phyloP scores from a whole-genome alignment of 2,888 invertebrate species.

The Nephrotoma flavescens region DNA sequence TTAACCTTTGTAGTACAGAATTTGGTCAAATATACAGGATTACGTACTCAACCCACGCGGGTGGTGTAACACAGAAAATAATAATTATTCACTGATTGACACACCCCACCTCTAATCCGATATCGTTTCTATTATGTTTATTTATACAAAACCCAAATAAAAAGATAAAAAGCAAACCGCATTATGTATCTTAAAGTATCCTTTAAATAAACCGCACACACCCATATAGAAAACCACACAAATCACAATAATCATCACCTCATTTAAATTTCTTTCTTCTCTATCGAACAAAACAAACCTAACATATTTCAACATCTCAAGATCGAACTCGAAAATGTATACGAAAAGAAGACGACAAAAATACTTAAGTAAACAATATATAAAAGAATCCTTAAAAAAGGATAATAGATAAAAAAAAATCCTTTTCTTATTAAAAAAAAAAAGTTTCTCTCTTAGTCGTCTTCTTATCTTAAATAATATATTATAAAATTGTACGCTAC shows the following conservation, averaged over 20 bases:
- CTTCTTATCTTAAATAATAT: background rate
- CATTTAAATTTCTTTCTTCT: background rate
- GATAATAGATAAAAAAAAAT: background rate
- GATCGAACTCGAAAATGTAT: background rate
- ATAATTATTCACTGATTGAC: background rate
- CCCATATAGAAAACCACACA: background rate
- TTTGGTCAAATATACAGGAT: too few relatives aligned
- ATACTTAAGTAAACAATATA: background rate
- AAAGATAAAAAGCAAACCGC: background rate
- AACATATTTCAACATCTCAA: background rate
- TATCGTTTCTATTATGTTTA: background rate
- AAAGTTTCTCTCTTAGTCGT: background rate
- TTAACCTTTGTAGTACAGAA: too few relatives aligned
- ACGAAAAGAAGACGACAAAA: background rate
- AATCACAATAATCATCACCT: background rate
- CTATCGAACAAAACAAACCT: background rate
- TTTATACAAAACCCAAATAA: background rate
- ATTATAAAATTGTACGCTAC: background rate
- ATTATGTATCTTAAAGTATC: background rate
- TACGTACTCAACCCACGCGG: too few relatives aligned
- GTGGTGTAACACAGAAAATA: too few relatives aligned
- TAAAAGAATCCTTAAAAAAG: background rate
- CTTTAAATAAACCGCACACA: background rate
- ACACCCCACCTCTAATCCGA: background rate
- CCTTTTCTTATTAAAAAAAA: background rate